Evolutionary conservation across 2,797 vertebrate species (phyloP), one percentile per base, ranked within the genome.

Genomic region (Clamator glandarius): DNA sequence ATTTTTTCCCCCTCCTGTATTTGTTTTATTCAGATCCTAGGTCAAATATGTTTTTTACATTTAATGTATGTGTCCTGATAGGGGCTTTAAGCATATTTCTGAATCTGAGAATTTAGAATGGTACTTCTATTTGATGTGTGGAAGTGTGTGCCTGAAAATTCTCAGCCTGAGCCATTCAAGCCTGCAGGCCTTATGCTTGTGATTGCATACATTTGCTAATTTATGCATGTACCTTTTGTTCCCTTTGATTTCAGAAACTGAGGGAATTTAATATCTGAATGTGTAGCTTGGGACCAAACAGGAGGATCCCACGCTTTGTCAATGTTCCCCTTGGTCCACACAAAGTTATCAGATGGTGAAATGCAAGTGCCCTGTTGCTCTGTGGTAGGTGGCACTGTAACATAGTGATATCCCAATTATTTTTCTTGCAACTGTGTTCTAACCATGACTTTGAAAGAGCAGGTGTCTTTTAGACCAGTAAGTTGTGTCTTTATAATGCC

Each of bases 231-330:
- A 28, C 58, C 57, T 63, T 42, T 92, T 74, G 51, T 85, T 77
- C 46, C 70, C 63, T 92, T 84, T 91, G 73, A 86, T 80, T 90
- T 91, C 77, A 84, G 91, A 86, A 90, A 57, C 73, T 51, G 63
- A 69, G 39, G 69, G 76, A 59, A 82, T 91, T 63, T 64, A 50
- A 76, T 17, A 15, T 46, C 67, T 90, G 85, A 76, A 70, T 67
- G 33, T 1, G 7, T 28, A 59, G 19, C 39, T 84, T 2, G 3
- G 51, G 69, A 50, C 21, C 6, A 7, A 91, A 61, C 54, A 39
- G 31, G 57, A 82, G 69, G 63, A 83, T 64, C 24, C 10, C 20
- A 59, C 67, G 15, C 46, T 91, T 91, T 81, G 79, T 3, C 6
- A 67, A 81, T 13, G 25, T 36, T 91, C 62, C n/a, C n/a, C n/a